Base-by-base conservation (phyloP, 1,140 invertebrate species). In the Drosophila burlai region DNA sequence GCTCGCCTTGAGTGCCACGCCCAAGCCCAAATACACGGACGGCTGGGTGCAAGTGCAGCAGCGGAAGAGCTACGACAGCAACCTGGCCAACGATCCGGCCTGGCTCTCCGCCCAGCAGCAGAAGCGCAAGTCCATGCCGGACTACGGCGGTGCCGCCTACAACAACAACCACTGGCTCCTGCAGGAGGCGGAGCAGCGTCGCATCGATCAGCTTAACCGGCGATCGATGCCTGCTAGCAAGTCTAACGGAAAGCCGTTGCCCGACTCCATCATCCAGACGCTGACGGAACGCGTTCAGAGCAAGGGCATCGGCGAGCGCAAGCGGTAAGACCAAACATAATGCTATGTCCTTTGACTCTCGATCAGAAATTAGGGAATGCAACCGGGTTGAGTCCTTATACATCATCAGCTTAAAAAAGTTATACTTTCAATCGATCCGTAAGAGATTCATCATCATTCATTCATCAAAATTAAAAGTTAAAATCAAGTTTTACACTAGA, bases 121-220 rank as follows among this genome's bases (percentile, higher is more conserved):
- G 42, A 95, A 96, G 80, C 93, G 95, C 54, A 96, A 96, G 74
- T 95, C 94, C 47, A 95, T 96, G 75, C 94, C 95, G 7, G 94
- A 95, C 59, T 87, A 86, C 61, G 68, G 66, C 52, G 82, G 75
- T 15, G 58, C 85, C 4, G 71, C 82, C 26, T 86, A 89, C 29
- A 95, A 94, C 80, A 95, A 95, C 80, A 96, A 98, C 83, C 97
- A 98, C 89, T 98, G 97, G 97, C 94, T 98, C 8, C 96, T 97
- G 89, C 94, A 99, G 95, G 98, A 99, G 93, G 98, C 98, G 1
- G 98, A 99, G 92, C 96, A 98, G 79, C 94, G 98, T 47, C 94
- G 98, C 75, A 95, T 84, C 8, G 91, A 92, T 47, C 83, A 91
- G 58, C 55, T 84, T 21, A 89, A 91, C 46, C 52, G 80, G n/a